Percentiles rank a stretch among this genome's conserved stretches.
phyloP scores from a whole-genome alignment of 2,113 vertebrate genomes.

The Indicator indicator region DNA sequence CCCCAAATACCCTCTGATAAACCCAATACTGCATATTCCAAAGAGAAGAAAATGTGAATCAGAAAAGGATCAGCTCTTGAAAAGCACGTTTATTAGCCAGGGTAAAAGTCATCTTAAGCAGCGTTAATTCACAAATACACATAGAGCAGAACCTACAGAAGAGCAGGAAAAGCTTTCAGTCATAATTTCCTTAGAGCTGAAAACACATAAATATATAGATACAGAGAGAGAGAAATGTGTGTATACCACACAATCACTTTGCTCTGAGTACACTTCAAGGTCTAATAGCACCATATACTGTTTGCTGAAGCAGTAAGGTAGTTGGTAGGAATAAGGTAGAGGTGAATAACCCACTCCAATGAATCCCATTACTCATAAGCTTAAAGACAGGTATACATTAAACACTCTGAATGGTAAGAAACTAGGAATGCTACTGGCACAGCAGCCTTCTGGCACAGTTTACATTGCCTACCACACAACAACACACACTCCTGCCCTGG shows the following conservation, averaged over 20 bases:
- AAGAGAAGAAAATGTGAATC: neutral
- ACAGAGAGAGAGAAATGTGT: neutral
- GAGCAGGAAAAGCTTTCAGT: neutral
- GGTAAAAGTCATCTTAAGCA: neutral
- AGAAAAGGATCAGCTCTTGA: neutral
- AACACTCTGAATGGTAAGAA: neutral
- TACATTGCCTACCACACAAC: too few species aligned
- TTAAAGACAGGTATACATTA: neutral
- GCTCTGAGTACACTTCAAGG: neutral
- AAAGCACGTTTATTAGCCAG: conserved; percentile 14
- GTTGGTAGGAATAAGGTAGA: neutral
- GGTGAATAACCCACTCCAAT: neutral
- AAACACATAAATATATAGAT: neutral
- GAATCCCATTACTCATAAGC: neutral
- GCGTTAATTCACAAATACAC: neutral
- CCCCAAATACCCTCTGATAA: neutral
- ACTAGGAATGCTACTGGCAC: neutral
- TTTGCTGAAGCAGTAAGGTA: neutral
- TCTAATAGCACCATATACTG: neutral
- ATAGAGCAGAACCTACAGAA: neutral
- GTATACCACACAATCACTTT: neutral
- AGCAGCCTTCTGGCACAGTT: neutral
- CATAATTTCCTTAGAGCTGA: neutral
- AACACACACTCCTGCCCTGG: neutral
- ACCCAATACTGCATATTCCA: neutral